phyloP scores from a whole-genome alignment of 2,113 vertebrate genomes.

The Nothoprocta perdicaria region DNA sequence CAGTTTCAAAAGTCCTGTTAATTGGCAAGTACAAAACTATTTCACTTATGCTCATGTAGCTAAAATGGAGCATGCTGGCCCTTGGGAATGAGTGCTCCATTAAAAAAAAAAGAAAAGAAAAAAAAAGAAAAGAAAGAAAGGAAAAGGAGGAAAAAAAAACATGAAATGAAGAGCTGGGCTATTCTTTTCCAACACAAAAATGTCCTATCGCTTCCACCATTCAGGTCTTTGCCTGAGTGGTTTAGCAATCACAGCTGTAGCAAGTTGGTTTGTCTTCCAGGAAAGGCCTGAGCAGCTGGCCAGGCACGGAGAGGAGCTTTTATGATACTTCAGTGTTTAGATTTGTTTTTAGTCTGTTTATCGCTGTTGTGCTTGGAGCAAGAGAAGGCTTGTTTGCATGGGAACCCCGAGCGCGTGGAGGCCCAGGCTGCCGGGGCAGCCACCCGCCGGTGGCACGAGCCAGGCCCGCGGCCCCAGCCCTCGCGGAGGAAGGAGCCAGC shows the following conservation, averaged over 20 bases:
- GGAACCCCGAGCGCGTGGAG: background rate
- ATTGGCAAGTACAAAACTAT: background rate
- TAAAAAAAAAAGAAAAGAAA: background rate
- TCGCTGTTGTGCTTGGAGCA: slow-evolving; percentile 56
- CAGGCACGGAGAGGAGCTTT: slow-evolving; percentile 53
- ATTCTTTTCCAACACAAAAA: slow-evolving; percentile 1
- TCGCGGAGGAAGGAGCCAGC: background rate
- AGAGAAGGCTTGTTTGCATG: background rate
- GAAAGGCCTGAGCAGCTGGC: slow-evolving; percentile 56
- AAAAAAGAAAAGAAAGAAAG: no score
- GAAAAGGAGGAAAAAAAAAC: background rate
- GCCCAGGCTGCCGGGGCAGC: background rate
- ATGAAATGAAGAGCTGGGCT: background rate
- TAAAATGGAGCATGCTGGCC: background rate
- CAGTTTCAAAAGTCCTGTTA: background rate
- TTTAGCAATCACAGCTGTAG: slow-evolving; percentile 67
- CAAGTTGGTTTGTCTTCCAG: slow-evolving; percentile 48
- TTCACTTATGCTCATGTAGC: background rate
- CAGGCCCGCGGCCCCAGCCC: accelerated
- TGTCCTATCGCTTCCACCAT: slow-evolving; percentile 16
- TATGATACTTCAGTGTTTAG: slow-evolving; percentile 64
- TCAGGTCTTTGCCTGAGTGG: slow-evolving; percentile 28
- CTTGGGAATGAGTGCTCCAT: background rate
- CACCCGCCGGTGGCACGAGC: background rate
- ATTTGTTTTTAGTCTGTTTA: slow-evolving; percentile 71